phyloP scores from a whole-genome alignment of 1,140 invertebrate genomes.

The Rhizoglyphus robini region DNA sequence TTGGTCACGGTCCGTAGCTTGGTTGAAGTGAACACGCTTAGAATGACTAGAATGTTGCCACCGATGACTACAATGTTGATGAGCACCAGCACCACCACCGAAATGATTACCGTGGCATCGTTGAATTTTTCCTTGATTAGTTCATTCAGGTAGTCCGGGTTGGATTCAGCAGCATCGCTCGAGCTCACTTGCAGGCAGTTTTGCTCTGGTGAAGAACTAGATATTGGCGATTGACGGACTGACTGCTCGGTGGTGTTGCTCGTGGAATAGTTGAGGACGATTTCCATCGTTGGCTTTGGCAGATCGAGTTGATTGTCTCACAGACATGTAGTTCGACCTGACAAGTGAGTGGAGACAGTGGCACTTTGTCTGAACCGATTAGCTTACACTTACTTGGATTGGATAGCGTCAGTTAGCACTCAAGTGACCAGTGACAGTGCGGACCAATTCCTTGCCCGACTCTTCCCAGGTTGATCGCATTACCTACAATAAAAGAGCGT shows the following conservation, averaged over 20 bases:
- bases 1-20: conserved; percentile 85
- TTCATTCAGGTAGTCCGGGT: background rate
- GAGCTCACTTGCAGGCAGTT: background rate
- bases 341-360: no score
- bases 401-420: no score
- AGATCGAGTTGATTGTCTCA: no score
- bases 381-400: no score
- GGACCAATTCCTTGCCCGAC: no score
- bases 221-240: background rate
- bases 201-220: background rate
- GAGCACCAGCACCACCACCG: conserved; percentile 57
- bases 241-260: background rate
- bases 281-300: background rate
- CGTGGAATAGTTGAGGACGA: background rate
- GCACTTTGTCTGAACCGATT: no score
- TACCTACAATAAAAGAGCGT: no score
- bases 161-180: background rate
- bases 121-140: conserved; percentile 27
- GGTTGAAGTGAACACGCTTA: conserved; percentile 69
- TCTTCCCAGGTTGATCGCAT: no score
- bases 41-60: conserved; percentile 74
- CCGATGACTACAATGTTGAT: conserved; percentile 72
- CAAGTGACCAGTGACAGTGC: no score
- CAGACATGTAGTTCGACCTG: no score
- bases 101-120: conserved; percentile 53